Conservation (phyloP, 2,113 vertebrate genomes). For the Brienomyrus brachyistius region DNA sequence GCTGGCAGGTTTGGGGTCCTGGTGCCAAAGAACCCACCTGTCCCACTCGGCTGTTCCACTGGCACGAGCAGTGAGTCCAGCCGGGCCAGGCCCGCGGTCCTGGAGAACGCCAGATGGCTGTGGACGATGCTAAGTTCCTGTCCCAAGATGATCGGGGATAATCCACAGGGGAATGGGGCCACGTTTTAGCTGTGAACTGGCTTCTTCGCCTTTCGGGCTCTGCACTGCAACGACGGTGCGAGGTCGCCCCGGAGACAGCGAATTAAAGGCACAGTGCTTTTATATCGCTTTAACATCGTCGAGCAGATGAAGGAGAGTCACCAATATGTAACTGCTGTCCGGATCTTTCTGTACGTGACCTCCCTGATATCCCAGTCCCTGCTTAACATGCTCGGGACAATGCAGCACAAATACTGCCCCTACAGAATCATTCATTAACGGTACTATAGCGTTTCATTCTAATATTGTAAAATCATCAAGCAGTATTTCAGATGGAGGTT, state of each 20-base stretch:
- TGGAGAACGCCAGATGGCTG: conserved; percentile 6
- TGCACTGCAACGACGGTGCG: neutral
- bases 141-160: conserved; percentile 12
- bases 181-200: neutral
- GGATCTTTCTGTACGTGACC: neutral
- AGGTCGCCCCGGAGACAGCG: neutral
- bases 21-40: conserved; percentile 13
- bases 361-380: neutral
- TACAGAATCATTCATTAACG: neutral
- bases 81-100: neutral
- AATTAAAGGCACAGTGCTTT: neutral
- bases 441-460: neutral
- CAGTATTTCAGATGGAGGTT: neutral
- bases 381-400: neutral
- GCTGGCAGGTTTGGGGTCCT: neutral
- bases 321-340: neutral
- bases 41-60: conserved; percentile 9
- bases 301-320: neutral
- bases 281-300: neutral
- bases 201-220: neutral
- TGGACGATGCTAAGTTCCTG: conserved; percentile 15
- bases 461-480: neutral
- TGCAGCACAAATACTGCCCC: neutral
- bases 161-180: neutral
- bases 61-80: neutral